Conservation (phyloP, 2,888 invertebrate genomes). For the Microplitis deprimator region DNA sequence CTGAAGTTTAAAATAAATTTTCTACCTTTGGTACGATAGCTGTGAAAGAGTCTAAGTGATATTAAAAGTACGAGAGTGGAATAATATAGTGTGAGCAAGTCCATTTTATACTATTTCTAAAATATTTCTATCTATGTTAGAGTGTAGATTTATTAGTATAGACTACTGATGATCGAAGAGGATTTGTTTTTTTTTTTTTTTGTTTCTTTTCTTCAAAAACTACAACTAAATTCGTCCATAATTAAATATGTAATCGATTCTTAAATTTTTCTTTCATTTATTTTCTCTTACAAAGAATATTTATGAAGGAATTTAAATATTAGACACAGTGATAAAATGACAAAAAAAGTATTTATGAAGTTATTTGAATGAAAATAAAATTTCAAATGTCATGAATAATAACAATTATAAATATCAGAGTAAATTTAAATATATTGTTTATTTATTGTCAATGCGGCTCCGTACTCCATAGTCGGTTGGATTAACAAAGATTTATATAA, state of each 20-base stretch:
- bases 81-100: slow-evolving; percentile 54
- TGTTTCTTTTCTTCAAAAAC: not conserved
- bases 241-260: not conserved
- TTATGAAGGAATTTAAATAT: not conserved
- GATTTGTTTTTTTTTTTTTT: not conserved
- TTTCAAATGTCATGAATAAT: not conserved
- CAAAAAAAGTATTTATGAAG: not conserved
- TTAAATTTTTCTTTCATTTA: not conserved
- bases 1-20: not conserved
- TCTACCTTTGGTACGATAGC: not conserved
- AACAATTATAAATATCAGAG: not conserved
- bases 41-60: slow-evolving; percentile 26
- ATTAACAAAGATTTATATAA: not conserved
- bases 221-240: not conserved
- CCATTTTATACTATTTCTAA: slow-evolving; percentile 71
- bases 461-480: not conserved
- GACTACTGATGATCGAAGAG: not conserved
- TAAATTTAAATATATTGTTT: not conserved
- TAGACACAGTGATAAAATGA: not conserved
- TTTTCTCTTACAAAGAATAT: slow-evolving; percentile 44
- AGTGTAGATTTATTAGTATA: slow-evolving; percentile 54
- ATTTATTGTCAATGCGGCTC: not conserved
- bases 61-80: slow-evolving; percentile 43
- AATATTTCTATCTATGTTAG: slow-evolving; percentile 66
- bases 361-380: not conserved